Evolutionary conservation across 1,140 invertebrate genomes (phyloP), one percentile per base, ranked within the genome.

Genomic region (Brachionus manjavacas): DNA sequence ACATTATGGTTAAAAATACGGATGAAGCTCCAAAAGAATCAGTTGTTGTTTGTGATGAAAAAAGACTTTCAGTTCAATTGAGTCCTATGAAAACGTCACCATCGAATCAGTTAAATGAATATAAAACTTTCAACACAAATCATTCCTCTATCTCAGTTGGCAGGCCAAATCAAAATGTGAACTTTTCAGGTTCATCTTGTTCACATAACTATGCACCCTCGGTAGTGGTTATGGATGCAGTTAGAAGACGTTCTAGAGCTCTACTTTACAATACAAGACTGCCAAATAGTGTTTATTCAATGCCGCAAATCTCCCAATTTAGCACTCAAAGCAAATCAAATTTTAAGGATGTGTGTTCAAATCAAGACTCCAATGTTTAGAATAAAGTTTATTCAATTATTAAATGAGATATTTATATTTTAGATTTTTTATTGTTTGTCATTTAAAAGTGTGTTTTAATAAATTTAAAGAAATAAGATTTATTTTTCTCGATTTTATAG

Each of bases 251-350:
- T 20, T 81, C 79, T n/a, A 41, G 79, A 64, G 79, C 79, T 20
- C 41, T 81, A 16, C 41, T 81, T 11, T 81, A 28, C 31, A 81
- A 35, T 81, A 23, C 79, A 43, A 60, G 28, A 25, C n/a, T 81
- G 16, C 79, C 79, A 11, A 23, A 31, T 28, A 64, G 31, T 25
- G 79, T 81, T 81, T 81, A 81, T 20, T 81, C 79, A 64, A 81
- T 81, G 79, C 79, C 79, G 43, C 79, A 81, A 66, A 81, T 81
- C 14, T 64, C 79, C 28, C 72, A 76, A 49, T 76, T 46, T 8
- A 23, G 14, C 11, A 14, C 72, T 25, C 41, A 76, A n/a, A 52
- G 14, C 46, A 76, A 76, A 39, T 16, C 28, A 39, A 72, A 41
- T 41, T 16, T 12, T 16, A 72, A 72, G 12, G 28, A 39, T n/a